phyloP scores from a whole-genome alignment of 92 coral and sea anemone genomes.

The Paramuricea clavata region DNA sequence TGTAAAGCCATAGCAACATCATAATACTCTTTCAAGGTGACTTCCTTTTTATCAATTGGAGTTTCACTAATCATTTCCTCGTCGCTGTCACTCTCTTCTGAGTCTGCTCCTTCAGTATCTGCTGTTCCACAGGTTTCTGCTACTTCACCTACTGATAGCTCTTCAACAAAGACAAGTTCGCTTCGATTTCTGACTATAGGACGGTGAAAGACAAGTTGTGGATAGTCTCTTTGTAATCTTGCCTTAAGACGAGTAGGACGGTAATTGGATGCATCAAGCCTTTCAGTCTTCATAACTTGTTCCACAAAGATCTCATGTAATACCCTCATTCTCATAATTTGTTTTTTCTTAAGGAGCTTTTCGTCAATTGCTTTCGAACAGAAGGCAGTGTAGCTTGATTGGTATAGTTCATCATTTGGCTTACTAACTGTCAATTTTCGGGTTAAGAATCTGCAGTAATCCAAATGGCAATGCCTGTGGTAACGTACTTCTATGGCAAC shows the following conservation, averaged over 20 bases:
- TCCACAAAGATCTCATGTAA: constrained; percentile 25
- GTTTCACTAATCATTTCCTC: constrained; percentile 7
- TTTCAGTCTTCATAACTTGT: constrained; percentile 23
- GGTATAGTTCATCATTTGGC: constrained; percentile 28
- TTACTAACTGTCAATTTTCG: neutral
- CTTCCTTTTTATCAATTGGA: neutral
- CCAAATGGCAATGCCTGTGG: constrained; percentile 27
- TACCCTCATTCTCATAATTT: constrained; percentile 22
- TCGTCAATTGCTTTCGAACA: constrained; percentile 15
- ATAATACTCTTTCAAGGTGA: constrained; percentile 9
- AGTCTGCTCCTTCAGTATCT: neutral
- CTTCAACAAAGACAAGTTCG: constrained; percentile 4
- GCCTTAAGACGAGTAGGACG: neutral
- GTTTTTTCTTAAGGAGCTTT: constrained; percentile 12
- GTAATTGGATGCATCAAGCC: constrained; percentile 26
- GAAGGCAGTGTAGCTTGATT: constrained; percentile 15
- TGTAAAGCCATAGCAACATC: constrained; percentile 29
- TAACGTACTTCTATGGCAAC: constrained; percentile 37
- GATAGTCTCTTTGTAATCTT: neutral
- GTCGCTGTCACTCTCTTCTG: neutral
- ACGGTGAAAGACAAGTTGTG: constrained; percentile 3
- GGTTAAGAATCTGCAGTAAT: constrained; percentile 32
- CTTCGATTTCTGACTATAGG: neutral
- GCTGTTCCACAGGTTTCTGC: neutral
- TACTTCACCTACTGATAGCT: neutral